These are phyloP conservation scores for Ryuthela nishihirai DNA, from an alignment of 2,888 invertebrate species.

Conservation along the genomic window DNA sequence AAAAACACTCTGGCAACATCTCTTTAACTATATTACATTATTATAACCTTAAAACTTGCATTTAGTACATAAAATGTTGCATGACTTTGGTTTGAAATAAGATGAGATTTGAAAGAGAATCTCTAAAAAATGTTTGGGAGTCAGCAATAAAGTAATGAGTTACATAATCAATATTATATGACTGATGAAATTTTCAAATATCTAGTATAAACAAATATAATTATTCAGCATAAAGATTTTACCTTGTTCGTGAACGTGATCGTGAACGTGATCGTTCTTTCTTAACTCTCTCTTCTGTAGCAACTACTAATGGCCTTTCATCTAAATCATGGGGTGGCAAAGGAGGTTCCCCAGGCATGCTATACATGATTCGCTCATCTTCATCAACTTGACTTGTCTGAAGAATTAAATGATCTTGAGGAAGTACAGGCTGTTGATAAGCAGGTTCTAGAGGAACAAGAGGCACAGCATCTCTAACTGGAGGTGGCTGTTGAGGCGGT, in stretches of 20 bases:
- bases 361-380: constrained; percentile 28
- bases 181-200: no score
- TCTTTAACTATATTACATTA: no score
- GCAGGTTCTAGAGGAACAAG: neutral
- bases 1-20: no score
- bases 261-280: constrained; percentile 38
- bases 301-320: constrained; percentile 13
- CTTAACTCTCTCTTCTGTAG: constrained; percentile 16
- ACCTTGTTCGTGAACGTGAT: constrained; percentile 40
- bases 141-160: no score
- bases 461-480: constrained; percentile 6
- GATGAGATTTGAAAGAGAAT: no score
- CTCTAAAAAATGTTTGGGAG: no score
- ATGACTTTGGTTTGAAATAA: no score
- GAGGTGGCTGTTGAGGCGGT: constrained; percentile 7
- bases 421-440: neutral
- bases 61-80: no score
- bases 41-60: no score
- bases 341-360: constrained; percentile 35
- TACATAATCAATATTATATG: no score
- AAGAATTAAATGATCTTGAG: constrained; percentile 1
- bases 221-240: neutral
- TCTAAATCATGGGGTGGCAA: constrained; percentile 38
- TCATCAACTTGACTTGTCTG: constrained; percentile 13
- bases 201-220: neutral